A percentile compares a stretch with the other conserved stretches of the same genome.
phyloP scores from a whole-genome alignment of 1,140 invertebrate genomes.

The Cotesia typhae region DNA sequence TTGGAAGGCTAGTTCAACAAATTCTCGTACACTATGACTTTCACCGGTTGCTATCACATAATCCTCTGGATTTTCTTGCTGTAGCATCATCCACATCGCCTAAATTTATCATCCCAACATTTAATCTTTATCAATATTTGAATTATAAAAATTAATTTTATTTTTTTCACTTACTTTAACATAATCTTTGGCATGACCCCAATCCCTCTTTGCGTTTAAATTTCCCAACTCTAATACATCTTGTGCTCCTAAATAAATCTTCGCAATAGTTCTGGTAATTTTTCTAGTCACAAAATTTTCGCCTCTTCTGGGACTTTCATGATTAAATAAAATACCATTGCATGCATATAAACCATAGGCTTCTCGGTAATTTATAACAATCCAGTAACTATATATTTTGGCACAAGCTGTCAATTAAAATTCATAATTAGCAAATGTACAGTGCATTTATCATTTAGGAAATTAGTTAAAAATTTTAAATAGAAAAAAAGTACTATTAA shows the following conservation, averaged over 20 bases:
- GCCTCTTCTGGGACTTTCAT: constrained; percentile 96
- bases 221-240: constrained; percentile 93
- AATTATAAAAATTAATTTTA: neutral
- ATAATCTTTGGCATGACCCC: constrained; percentile 99
- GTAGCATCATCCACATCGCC: constrained; percentile 99
- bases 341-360: constrained; percentile 98
- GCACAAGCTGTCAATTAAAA: constrained; percentile 82
- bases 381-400: constrained; percentile 99
- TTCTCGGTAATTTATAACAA: constrained; percentile 97
- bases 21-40: constrained; percentile 94
- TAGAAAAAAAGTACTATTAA: no score
- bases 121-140: neutral
- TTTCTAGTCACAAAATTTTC: constrained; percentile 99
- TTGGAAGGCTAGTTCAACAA: constrained; percentile 91
- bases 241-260: constrained; percentile 89
- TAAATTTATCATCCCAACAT: constrained; percentile 53
- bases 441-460: no score
- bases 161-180: constrained; percentile 77
- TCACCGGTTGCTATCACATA: constrained; percentile 98
- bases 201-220: constrained; percentile 95
- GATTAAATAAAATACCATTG: constrained; percentile 99
- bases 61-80: constrained; percentile 91
- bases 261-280: constrained; percentile 96
- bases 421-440: neutral
- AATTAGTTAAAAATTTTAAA: no score